These are phyloP conservation scores for Serrognathus titanus DNA, from an alignment of 2,888 invertebrate species.

Conservation along the genomic window DNA sequence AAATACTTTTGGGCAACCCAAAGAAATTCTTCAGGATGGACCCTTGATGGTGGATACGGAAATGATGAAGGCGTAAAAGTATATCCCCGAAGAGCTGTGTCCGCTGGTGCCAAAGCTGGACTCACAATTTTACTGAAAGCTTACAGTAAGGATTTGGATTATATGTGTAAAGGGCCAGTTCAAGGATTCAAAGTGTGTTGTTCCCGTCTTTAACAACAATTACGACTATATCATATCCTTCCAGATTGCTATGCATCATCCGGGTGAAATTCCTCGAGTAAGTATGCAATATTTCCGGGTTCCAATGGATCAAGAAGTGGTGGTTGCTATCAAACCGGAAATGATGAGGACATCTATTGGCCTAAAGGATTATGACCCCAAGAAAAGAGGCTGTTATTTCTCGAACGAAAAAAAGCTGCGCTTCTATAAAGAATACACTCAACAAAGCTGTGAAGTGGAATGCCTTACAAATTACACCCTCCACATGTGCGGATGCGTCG, in stretches of 20 bases:
- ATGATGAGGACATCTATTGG: conserved; percentile 72
- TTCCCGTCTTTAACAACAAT: background rate
- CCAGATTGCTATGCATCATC: conserved; percentile 65
- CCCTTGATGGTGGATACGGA: conserved; percentile 60
- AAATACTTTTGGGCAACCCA: no score
- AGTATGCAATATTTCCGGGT: conserved; percentile 68
- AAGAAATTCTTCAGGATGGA: conserved; percentile 49
- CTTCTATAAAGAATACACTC: conserved; percentile 68
- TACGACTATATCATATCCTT: conserved; percentile 54
- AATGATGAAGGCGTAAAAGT: conserved; percentile 52
- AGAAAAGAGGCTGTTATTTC: conserved; percentile 67
- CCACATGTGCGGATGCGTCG: conserved; percentile 62
- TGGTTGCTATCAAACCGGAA: conserved; percentile 69
- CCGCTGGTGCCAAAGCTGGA: conserved; percentile 62
- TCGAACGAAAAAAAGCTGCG: conserved; percentile 61
- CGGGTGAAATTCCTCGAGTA: conserved; percentile 64
- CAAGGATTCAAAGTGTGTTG: conserved; percentile 62
- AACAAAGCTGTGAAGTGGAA: conserved; percentile 71
- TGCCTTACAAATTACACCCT: conserved; percentile 67
- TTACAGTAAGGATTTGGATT: conserved; percentile 56
- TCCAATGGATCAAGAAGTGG: conserved; percentile 66
- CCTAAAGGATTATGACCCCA: conserved; percentile 60
- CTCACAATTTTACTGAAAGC: conserved; percentile 57
- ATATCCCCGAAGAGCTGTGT: conserved; percentile 63
- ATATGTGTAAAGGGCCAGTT: conserved; percentile 62